These are phyloP conservation scores for Etheostoma cragini DNA, from an alignment of 2,113 vertebrate species.

Conservation along the genomic window DNA sequence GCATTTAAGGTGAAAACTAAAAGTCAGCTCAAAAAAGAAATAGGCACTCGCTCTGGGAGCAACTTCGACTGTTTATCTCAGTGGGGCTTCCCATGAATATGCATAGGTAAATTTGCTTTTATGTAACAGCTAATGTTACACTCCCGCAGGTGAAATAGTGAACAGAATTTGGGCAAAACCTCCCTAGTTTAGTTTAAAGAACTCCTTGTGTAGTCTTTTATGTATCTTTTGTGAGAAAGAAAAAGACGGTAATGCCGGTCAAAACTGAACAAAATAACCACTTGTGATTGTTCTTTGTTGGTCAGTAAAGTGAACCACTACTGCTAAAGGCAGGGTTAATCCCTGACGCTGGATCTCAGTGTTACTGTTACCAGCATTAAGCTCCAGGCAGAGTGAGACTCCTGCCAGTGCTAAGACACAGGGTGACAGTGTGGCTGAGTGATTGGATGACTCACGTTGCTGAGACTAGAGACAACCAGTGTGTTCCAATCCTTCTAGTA, in stretches of 20 bases:
- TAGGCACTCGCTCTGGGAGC: conserved; percentile 5
- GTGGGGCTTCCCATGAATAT: conserved; percentile 43
- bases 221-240: neutral
- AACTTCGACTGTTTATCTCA: conserved; percentile 36
- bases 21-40: conserved; percentile 40
- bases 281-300: conserved; percentile 21
- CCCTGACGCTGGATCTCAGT: conserved; percentile 24
- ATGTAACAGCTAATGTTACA: conserved; percentile 15
- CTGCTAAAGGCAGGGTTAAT: conserved; percentile 1
- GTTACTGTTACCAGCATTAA: conserved; percentile 19
- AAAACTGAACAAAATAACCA: conserved; percentile 12
- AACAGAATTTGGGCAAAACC: conserved; percentile 38
- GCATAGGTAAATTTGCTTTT: conserved; percentile 43
- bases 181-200: neutral
- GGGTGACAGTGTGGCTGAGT: conserved; percentile 31
- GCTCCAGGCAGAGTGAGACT: conserved; percentile 34
- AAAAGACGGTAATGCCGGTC: conserved; percentile 6
- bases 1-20: conserved; percentile 46
- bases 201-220: neutral
- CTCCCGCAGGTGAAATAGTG: conserved; percentile 42
- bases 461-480: conserved; percentile 32
- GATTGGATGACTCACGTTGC: conserved; percentile 40
- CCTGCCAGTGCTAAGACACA: conserved; percentile 17
- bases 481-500: too few relatives aligned
- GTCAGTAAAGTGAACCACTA: conserved; percentile 13